Base-by-base conservation (phyloP, 2,888 invertebrate species). In the Nemotelus pantherinus region DNA sequence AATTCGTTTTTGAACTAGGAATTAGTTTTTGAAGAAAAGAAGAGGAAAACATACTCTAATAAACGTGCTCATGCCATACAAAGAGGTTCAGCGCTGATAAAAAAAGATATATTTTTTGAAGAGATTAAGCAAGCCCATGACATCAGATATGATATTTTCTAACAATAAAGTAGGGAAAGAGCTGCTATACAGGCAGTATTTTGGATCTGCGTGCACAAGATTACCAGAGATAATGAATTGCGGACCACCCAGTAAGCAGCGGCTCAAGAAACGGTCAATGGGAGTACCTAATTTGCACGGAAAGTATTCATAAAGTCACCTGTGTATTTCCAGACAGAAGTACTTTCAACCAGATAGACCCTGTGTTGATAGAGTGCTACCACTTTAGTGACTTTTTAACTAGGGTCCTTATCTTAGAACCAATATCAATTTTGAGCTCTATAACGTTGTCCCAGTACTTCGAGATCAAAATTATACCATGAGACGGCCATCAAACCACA, bases 261-360 rank as follows among this genome's bases (percentile, higher is more conserved):
- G 60, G 6, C 60, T 10, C n/a, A 60, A 5, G 39, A 60, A 60
- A 60, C 2, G 60, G 60, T 60, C n/a, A 25, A 6, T 60, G n/a
- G 2, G n/a, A 60, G 60, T 60, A 60, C 39, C 60, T 60, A 25
- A 25, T 60, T 60, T 60, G 60, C 60, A n/a, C 60, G 39, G 60
- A 60, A 60, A 9, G 6, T 5, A 9, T 50, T 9, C 50, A 50
- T 9, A 50, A 50, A 50, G 6, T 7, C 5, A 50, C 50, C 6
- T 50, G 50, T 1, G 50, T 9, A 5, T 50, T 50, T 50, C 50
- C 50, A 50, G 9, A 50, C 50, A 1, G 5, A 7, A 50, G 1
- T 9, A 50, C 50, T 50, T 50, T 50, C 50, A 50, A 50, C 50
- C 50, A 50, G 9, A 50, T 50, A 7, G 50, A 50, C 50, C 50